phyloP scores from a whole-genome alignment of 2,888 invertebrate species.

The Ophion costatus region DNA sequence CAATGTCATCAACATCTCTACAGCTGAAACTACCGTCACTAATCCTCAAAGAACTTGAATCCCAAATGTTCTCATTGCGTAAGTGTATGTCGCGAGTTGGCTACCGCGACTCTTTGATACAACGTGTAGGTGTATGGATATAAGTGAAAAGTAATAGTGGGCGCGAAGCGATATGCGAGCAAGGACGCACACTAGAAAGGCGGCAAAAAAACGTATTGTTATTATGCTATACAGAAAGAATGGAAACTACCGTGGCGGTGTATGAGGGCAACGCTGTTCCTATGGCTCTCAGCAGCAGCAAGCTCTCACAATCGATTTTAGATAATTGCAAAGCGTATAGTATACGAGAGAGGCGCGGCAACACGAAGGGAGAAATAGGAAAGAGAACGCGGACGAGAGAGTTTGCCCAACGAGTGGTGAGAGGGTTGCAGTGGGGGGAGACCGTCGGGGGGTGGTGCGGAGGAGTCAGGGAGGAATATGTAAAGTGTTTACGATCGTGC shows the following conservation, averaged over 20 bases:
- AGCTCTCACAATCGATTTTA: constrained; percentile 79
- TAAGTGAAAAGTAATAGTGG: not conserved
- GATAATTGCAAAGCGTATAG: constrained; percentile 80
- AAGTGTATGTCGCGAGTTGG: no score
- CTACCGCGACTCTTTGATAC: no score
- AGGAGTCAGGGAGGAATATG: constrained; percentile 76
- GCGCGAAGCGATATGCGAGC: constrained; percentile 25
- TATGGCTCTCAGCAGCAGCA: constrained; percentile 75
- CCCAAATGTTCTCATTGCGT: no score
- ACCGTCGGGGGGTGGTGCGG: constrained; percentile 66
- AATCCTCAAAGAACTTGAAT: no score
- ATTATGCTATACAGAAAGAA: constrained; percentile 65
- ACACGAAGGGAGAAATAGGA: constrained; percentile 61
- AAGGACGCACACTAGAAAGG: constrained; percentile 38
- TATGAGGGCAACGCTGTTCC: constrained; percentile 67
- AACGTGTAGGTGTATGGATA: not conserved
- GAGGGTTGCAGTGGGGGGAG: constrained; percentile 70
- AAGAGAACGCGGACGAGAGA: constrained; percentile 50
- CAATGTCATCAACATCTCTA: no score
- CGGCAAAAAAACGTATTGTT: constrained; percentile 59
- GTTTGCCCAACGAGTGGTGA: constrained; percentile 59
- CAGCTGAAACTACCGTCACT: no score
- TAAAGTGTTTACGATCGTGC: constrained; percentile 82
- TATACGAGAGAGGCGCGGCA: constrained; percentile 68
- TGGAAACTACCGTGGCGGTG: constrained; percentile 47